phyloP scores from a whole-genome alignment of 2,888 invertebrate genomes.

The Neocrepidodera transversa region DNA sequence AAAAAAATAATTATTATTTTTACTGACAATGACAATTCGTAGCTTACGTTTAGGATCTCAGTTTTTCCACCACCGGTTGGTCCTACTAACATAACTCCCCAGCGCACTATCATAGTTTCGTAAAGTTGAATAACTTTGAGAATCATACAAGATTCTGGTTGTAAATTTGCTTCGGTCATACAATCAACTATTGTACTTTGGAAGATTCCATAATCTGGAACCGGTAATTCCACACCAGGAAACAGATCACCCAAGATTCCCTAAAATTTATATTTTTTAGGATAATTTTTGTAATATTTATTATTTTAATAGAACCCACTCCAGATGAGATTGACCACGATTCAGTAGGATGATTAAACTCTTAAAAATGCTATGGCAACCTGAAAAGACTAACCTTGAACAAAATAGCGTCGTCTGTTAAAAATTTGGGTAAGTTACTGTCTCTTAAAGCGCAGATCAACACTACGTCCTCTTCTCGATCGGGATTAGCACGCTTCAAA shows the following conservation, averaged over 20 bases:
- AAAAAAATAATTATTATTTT: conserved; percentile 30
- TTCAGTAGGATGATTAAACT: no score
- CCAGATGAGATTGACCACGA: no score
- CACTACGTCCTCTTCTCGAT: conserved; percentile 83
- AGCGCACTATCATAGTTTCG: conserved; percentile 89
- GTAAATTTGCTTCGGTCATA: conserved; percentile 68
- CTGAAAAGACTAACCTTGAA: conserved; percentile 71
- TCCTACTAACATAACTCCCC: conserved; percentile 93
- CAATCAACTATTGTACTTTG: conserved; percentile 68
- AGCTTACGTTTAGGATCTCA: conserved; percentile 71
- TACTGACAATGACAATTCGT: neutral
- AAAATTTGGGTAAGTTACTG: conserved; percentile 89
- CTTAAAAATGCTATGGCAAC: no score
- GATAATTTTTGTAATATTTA: no score
- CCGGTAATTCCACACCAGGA: conserved; percentile 80
- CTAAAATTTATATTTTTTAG: conserved; percentile 52
- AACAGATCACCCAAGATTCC: conserved; percentile 91
- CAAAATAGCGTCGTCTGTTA: conserved; percentile 82
- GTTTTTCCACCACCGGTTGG: conserved; percentile 90
- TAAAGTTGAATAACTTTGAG: conserved; percentile 84
- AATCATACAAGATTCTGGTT: conserved; percentile 72
- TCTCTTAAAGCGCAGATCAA: conserved; percentile 86
- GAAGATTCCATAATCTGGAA: conserved; percentile 80
- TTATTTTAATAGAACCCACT: no score
- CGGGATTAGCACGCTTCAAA: conserved; percentile 83